A percentile compares a stretch with the other conserved stretches of the same genome.
Evolutionary conservation across 2,888 invertebrate genomes (phyloP).

Genomic region (Noctua pronuba): DNA sequence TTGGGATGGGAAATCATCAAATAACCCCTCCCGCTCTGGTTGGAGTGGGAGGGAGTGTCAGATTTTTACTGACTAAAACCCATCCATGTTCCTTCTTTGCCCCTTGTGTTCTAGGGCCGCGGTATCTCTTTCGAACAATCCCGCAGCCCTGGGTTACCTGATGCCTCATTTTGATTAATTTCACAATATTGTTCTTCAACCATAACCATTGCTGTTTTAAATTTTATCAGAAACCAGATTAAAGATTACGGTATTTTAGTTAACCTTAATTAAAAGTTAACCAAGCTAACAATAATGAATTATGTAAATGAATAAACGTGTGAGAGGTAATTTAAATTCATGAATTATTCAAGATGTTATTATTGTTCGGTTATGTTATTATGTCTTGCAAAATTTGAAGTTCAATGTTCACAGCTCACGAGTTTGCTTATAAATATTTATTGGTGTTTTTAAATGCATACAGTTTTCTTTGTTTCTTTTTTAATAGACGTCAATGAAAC

Average conservation of each 20-base stretch:
- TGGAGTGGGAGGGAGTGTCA: too few species aligned
- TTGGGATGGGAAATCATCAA: too few species aligned
- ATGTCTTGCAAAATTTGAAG: slow-evolving; percentile 15
- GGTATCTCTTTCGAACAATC: too few species aligned
- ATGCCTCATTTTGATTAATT: not conserved
- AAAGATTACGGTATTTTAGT: not conserved
- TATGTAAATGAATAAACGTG: not conserved
- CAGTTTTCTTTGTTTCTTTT: not conserved
- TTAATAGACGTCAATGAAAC: too few species aligned
- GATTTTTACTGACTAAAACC: too few species aligned
- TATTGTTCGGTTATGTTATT: not conserved
- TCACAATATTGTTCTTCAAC: not conserved
- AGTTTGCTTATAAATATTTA: not conserved
- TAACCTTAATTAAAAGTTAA: not conserved
- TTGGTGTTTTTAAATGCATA: not conserved
- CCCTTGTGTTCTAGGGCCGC: too few species aligned
- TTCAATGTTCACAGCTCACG: slow-evolving; percentile 2
- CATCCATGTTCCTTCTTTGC: too few species aligned
- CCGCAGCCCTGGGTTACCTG: too few species aligned
- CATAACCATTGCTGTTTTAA: not conserved
- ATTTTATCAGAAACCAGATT: not conserved
- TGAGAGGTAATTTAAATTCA: not conserved
- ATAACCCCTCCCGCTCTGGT: too few species aligned
- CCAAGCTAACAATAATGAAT: not conserved
- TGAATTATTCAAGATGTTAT: slow-evolving; percentile 18